phyloP scores from a whole-genome alignment of 2,888 invertebrate genomes.

The Camptogramma bilineatum region DNA sequence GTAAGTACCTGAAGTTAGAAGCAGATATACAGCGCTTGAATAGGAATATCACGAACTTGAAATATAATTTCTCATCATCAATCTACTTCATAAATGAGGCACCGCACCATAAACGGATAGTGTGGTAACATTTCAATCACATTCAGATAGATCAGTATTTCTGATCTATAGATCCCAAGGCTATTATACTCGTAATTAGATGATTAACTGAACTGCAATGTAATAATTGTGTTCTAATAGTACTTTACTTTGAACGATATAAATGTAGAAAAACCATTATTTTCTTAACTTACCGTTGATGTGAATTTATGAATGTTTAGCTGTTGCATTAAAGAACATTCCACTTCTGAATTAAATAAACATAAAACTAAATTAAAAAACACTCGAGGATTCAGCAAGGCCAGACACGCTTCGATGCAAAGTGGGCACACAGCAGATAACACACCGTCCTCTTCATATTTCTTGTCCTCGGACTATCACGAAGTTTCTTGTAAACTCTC shows the following conservation, averaged over 20 bases:
- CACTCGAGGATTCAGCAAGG: not conserved
- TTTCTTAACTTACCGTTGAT: not conserved
- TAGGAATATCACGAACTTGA: not conserved
- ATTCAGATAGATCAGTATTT: constrained; percentile 26
- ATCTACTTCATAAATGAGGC: constrained; percentile 6
- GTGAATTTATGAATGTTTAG: not conserved
- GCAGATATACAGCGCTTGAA: not conserved
- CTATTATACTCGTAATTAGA: constrained; percentile 25
- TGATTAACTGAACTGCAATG: constrained; percentile 26
- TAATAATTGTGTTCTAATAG: constrained; percentile 28
- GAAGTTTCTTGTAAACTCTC: not conserved
- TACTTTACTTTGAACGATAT: not conserved
- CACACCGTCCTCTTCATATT: not conserved
- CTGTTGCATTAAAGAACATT: not conserved
- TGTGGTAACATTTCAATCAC: constrained; percentile 27
- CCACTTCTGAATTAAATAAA: not conserved
- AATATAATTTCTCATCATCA: constrained; percentile 6
- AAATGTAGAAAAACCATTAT: not conserved
- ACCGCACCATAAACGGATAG: constrained; percentile 22
- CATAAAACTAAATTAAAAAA: not conserved
- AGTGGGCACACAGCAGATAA: too few relatives aligned
- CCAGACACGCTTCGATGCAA: not conserved
- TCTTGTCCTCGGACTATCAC: not conserved
- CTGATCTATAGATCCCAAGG: constrained; percentile 31
- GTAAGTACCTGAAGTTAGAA: not conserved